Percentiles rank a stretch among this genome's conserved stretches.
These are phyloP conservation scores for Eulemur mongoz DNA, from an alignment of 2,797 vertebrate species.

Conservation along the genomic window DNA sequence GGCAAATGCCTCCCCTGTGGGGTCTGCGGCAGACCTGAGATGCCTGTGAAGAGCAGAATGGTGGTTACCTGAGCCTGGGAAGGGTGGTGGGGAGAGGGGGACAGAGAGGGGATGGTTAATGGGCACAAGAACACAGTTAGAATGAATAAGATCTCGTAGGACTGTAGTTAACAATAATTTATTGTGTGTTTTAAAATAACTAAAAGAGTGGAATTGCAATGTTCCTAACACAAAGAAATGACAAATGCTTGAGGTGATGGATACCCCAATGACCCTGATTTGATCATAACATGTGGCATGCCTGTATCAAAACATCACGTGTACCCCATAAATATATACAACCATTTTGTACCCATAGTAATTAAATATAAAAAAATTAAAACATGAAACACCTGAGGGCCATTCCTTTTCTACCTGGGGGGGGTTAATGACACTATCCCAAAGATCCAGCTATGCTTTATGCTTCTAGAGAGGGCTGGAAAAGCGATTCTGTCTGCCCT, in stretches of 20 bases:
- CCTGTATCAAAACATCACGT: neutral
- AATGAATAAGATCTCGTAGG: neutral
- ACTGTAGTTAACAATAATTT: neutral
- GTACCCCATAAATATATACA: neutral
- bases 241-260: neutral
- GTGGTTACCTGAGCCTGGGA: neutral
- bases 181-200: neutral
- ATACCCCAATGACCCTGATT: neutral
- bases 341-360: neutral
- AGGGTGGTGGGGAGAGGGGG: neutral
- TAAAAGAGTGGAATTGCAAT: neutral
- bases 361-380: neutral
- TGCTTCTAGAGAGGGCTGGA: neutral
- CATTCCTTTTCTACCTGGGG: neutral
- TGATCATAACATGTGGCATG: neutral
- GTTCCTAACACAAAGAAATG: neutral
- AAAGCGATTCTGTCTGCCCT: neutral
- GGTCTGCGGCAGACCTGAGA: accelerated
- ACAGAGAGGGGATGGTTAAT: neutral
- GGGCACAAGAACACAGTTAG: neutral
- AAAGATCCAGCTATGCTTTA: neutral
- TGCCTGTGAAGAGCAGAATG: neutral
- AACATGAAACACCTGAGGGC: neutral
- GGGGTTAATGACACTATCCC: no score
- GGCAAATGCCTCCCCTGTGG: neutral